Evolutionary conservation across 2,113 vertebrate genomes (phyloP).

Genomic region (Smithornis capensis): DNA sequence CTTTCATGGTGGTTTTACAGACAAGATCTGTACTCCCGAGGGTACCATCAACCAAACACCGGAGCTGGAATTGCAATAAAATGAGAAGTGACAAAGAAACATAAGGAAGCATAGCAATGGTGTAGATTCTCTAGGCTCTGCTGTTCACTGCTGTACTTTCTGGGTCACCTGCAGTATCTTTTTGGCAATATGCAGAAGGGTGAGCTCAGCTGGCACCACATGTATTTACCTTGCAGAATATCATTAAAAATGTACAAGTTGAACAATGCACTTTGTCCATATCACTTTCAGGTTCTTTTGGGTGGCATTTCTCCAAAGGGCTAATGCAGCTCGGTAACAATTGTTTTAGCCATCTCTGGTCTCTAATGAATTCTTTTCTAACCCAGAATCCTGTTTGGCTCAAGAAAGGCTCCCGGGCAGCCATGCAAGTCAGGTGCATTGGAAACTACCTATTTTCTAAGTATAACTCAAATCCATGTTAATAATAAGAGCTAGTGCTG

Average conservation of each 20-base stretch:
- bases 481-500: not conserved
- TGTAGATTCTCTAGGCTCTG: not conserved
- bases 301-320: constrained; percentile 10
- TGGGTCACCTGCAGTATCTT: not conserved
- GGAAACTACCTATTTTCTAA: not conserved
- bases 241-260: constrained; percentile 12
- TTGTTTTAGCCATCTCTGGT: not conserved
- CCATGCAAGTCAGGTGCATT: not conserved
- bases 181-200: not conserved
- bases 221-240: not conserved
- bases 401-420: not conserved
- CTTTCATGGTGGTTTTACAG: not conserved
- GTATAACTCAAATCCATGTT: not conserved
- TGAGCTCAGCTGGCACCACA: not conserved
- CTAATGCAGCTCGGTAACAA: not conserved
- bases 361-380: not conserved
- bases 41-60: not conserved
- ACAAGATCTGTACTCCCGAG: not conserved
- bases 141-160: not conserved
- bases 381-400: not conserved
- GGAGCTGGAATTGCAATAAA: not conserved
- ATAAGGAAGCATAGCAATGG: not conserved
- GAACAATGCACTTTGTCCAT: not conserved
- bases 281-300: not conserved
- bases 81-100: not conserved